phyloP scores from a whole-genome alignment of 2,797 vertebrate genomes.

The Periparus ater region DNA sequence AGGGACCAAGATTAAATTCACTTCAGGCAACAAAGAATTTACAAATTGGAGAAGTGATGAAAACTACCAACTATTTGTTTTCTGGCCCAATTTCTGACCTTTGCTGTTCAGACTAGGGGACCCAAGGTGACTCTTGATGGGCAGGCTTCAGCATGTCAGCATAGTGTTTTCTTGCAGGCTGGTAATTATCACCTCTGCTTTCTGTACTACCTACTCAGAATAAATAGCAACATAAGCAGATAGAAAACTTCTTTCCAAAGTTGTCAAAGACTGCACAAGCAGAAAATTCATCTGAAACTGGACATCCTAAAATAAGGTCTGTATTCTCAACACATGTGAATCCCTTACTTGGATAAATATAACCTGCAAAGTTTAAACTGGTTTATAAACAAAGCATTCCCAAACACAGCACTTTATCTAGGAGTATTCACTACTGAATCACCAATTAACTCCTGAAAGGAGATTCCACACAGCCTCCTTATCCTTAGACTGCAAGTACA shows the following conservation, averaged over 20 bases:
- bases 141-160: neutral
- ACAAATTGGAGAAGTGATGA: neutral
- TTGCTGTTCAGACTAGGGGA: neutral
- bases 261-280: neutral
- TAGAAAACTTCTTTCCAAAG: neutral
- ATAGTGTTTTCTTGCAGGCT: neutral
- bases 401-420: neutral
- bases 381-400: neutral
- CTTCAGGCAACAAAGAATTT: neutral
- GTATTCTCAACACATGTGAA: neutral
- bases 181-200: neutral
- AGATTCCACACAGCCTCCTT: neutral
- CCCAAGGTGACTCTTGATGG: neutral
- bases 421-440: neutral
- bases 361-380: neutral
- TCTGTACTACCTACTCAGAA: neutral
- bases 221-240: neutral
- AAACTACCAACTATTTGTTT: neutral
- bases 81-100: neutral
- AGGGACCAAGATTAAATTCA: neutral
- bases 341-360: neutral
- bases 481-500: neutral
- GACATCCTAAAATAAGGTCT: neutral
- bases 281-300: neutral
- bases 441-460: neutral